Evolutionary conservation across 2,113 vertebrate species (phyloP).

Genomic region (Anser cygnoides): DNA sequence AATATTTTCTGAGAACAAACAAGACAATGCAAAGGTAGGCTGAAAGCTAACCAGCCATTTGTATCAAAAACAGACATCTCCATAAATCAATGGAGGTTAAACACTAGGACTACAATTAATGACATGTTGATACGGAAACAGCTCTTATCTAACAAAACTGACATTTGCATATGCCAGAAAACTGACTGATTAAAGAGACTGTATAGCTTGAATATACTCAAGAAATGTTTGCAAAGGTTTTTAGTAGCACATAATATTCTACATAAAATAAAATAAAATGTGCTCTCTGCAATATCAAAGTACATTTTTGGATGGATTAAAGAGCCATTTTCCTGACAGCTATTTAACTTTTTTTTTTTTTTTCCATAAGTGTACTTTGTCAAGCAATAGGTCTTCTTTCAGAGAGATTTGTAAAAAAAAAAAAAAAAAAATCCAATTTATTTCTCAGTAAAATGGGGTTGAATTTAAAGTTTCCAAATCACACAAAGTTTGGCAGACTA

Average conservation of each 20-base stretch:
- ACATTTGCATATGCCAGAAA: not conserved
- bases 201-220: not conserved
- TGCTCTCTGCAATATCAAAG: not conserved
- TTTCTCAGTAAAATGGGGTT: not conserved
- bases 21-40: constrained; percentile 7
- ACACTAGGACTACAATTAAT: not conserved
- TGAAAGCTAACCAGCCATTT: not conserved
- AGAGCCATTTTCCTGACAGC: not conserved
- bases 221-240: not conserved
- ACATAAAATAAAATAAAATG: not conserved
- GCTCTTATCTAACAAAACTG: not conserved
- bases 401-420: not conserved
- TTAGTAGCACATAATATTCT: not conserved
- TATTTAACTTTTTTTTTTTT: not conserved
- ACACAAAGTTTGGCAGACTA: not conserved
- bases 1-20: not conserved
- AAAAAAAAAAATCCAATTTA: not conserved
- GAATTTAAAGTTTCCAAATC: not conserved
- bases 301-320: not conserved
- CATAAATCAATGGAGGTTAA: not conserved
- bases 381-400: not conserved
- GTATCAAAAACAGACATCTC: not conserved
- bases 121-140: not conserved
- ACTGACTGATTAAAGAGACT: not conserved
- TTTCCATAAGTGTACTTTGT: not conserved